Conservation (phyloP, 2,797 vertebrate genomes). For the Nannoperca australis region DNA sequence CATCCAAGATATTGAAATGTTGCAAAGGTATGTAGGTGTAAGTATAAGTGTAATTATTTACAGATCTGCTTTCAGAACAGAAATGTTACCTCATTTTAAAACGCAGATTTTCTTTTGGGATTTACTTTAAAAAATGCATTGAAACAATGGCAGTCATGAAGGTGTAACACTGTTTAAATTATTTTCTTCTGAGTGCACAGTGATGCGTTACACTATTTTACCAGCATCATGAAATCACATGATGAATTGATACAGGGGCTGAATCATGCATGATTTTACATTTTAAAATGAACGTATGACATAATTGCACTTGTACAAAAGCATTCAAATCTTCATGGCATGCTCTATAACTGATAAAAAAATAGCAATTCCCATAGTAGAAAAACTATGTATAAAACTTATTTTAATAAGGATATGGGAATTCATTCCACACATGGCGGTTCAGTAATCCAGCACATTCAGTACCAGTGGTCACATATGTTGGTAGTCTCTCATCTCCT, state of each 20-base stretch:
- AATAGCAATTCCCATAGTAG: neutral
- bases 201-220: neutral
- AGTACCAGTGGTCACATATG: conserved; percentile 45
- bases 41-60: neutral
- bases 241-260: neutral
- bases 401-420: neutral
- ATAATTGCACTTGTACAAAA: neutral
- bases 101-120: neutral
- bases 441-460: neutral
- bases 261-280: neutral
- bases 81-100: neutral
- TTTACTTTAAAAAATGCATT: neutral
- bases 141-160: neutral
- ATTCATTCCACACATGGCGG: neutral
- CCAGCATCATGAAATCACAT: neutral
- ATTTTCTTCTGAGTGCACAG: neutral
- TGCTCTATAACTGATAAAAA: neutral
- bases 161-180: neutral
- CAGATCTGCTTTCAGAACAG: neutral
- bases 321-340: neutral
- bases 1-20: neutral
- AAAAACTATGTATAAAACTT: neutral
- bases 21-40: neutral
- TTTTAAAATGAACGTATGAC: neutral
- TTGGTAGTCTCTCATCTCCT: conserved; percentile 75